Base-by-base conservation (phyloP, 1,140 invertebrate genomes). In the Neodiprion fabricii region DNA sequence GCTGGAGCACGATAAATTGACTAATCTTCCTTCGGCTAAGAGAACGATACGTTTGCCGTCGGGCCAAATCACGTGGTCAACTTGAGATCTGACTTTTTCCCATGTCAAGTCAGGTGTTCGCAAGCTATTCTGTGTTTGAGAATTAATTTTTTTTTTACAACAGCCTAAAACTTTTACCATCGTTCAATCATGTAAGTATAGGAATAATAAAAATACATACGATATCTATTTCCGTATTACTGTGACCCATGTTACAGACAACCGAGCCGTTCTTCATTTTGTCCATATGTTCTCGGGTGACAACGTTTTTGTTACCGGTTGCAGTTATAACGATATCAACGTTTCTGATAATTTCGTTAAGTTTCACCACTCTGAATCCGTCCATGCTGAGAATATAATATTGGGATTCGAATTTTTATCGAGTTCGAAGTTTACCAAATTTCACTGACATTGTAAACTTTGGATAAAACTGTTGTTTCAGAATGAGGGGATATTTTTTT, bases 221-320 rank as follows among this genome's bases (percentile, higher is more conserved):
- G 76, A 99, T 96, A 91, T 99, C 98, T 79, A 99, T 97, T 91
- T 99, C 98, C 17, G 97, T 99, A 88, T 99, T 99, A 71, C 96
- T 98, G 89, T 99, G 97, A 0, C 97, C 97, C 97, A 99, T 99
- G 89, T 99, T 99, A 88, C 97, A 98, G 0, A 99, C 93, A 73
- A 99, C 96, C 85, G 97, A 98, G 69, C 97, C 97, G 84, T 96
- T 98, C 90, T 98, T 98, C 95, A 99, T 96, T 82, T 97, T 94
- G 88, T 99, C 97, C 95, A 99, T 97, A 83, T 98, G 96, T 79
- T 97, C 96, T 12, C 97, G 91, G 9, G 95, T 96, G 47, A 99
- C 96, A 17, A 99, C 97, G 84, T 98, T 97, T 89, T 99, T 99
- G 86, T 98, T 99, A 50, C 97, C 97, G 9, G 97, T 98, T 67